A percentile compares a stretch with the other conserved stretches of the same genome.
phyloP scores from a whole-genome alignment of 37 sponge, comb jelly and placozoan species.

The Sycon ciliatum region DNA sequence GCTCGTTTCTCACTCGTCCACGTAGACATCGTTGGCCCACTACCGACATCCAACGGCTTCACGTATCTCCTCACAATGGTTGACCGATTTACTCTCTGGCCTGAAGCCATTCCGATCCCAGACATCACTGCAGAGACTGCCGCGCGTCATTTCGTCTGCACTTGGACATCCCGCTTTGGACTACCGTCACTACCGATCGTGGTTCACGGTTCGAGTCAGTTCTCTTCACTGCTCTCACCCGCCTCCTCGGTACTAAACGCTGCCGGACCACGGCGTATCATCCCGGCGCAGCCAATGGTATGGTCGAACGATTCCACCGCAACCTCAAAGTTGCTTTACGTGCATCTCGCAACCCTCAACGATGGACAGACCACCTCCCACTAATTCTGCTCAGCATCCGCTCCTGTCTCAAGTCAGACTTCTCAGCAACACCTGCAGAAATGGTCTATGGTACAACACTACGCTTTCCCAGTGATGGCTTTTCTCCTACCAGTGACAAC shows the following conservation, averaged over 20 bases:
- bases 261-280: background rate
- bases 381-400: too few relatives aligned
- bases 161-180: constrained; percentile 31
- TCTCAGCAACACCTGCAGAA: too few relatives aligned
- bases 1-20: constrained; percentile 40
- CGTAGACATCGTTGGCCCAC: constrained; percentile 55
- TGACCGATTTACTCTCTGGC: constrained; percentile 44
- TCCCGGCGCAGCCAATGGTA: too few relatives aligned
- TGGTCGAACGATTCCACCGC: too few relatives aligned
- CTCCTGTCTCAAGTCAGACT: too few relatives aligned
- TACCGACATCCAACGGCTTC: constrained; percentile 42
- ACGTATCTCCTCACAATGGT: constrained; percentile 44
- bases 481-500: too few relatives aligned
- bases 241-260: constrained; percentile 5
- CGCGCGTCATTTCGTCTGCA: constrained; percentile 15
- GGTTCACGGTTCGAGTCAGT: constrained; percentile 26
- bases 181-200: constrained; percentile 30
- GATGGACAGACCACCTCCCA: too few relatives aligned
- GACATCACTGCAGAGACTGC: constrained; percentile 46
- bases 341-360: too few relatives aligned
- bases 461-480: too few relatives aligned
- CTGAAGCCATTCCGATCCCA: constrained; percentile 40
- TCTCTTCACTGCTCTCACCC: constrained; percentile 19
- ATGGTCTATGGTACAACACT: too few relatives aligned
- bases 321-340: too few relatives aligned